These are phyloP conservation scores for Cryptocheilus praepositus DNA, from an alignment of 2,888 invertebrate species.

Conservation along the genomic window DNA sequence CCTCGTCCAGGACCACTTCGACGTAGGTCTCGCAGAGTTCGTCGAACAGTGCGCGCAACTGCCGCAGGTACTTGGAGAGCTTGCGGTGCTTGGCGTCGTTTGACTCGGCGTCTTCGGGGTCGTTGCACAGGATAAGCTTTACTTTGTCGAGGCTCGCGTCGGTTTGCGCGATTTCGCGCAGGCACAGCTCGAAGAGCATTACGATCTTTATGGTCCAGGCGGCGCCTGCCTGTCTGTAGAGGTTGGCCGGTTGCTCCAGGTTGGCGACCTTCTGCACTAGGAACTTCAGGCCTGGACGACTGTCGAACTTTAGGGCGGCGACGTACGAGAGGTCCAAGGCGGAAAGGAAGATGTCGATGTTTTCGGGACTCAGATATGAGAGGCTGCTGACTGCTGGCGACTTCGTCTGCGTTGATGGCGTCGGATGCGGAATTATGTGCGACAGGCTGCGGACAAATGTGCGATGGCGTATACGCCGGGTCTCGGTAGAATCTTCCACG, in stretches of 20 bases:
- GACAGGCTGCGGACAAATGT: conserved; percentile 67
- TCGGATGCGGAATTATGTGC: conserved; percentile 71
- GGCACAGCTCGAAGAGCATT: conserved; percentile 89
- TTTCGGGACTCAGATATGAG: conserved; percentile 77
- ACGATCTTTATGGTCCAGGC: conserved; percentile 94
- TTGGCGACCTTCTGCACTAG: conserved; percentile 94
- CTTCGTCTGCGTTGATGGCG: conserved; percentile 52
- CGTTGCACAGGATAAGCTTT: conserved; percentile 50
- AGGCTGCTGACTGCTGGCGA: conserved; percentile 61
- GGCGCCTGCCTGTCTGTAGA: conserved; percentile 94
- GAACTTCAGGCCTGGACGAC: conserved; percentile 93
- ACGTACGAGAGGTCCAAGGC: conserved; percentile 89
- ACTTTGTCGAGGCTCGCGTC: conserved; percentile 64
- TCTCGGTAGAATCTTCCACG: too few relatives aligned
- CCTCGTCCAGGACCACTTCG: conserved; percentile 75
- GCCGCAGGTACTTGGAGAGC: conserved; percentile 59
- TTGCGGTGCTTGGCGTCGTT: conserved; percentile 33
- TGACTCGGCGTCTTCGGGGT: conserved; percentile 25
- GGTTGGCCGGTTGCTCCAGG: conserved; percentile 89
- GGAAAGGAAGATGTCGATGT: conserved; percentile 84
- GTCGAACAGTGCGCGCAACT: conserved; percentile 74
- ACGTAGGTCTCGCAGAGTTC: conserved; percentile 76
- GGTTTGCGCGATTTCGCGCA: conserved; percentile 79
- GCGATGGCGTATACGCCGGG: too few relatives aligned
- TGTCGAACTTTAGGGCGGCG: conserved; percentile 90